A percentile compares a stretch with the other conserved stretches of the same genome.
These are phyloP conservation scores for Araneus ventricosus DNA, from an alignment of 1,140 invertebrate species.

Conservation along the genomic window DNA sequence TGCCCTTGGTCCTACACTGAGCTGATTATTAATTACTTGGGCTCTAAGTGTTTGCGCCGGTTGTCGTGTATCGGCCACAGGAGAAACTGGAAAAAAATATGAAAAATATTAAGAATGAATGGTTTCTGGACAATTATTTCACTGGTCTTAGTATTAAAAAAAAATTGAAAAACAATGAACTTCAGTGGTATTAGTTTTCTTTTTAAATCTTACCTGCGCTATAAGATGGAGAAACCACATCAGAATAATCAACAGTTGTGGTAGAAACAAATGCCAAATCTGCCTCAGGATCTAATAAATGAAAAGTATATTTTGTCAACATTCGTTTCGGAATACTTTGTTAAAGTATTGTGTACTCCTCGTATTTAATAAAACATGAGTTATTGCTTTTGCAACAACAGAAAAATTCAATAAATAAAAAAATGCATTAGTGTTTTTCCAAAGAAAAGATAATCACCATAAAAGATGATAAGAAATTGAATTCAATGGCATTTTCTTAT, in stretches of 20 bases:
- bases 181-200: not conserved
- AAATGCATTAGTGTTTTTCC: no score
- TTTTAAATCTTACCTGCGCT: not conserved
- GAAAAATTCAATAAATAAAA: no score
- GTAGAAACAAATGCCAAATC: conserved; percentile 70
- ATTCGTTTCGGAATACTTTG: no score
- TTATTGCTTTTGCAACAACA: no score
- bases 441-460: no score
- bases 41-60: conserved; percentile 42
- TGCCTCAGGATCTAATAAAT: conserved; percentile 57
- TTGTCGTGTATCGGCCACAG: not conserved
- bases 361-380: no score
- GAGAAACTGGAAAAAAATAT: conserved; percentile 28
- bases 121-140: not conserved
- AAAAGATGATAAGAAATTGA: no score
- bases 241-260: conserved; percentile 43
- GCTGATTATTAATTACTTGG: conserved; percentile 62
- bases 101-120: not conserved
- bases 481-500: no score
- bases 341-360: no score
- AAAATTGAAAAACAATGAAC: not conserved
- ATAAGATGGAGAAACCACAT: not conserved
- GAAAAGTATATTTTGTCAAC: not conserved
- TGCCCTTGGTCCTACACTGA: conserved; percentile 51
- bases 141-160: not conserved